Evolutionary conservation across 2,888 invertebrate species (phyloP), one percentile per base, ranked within the genome.

Genomic region (Lapara coniferarum): DNA sequence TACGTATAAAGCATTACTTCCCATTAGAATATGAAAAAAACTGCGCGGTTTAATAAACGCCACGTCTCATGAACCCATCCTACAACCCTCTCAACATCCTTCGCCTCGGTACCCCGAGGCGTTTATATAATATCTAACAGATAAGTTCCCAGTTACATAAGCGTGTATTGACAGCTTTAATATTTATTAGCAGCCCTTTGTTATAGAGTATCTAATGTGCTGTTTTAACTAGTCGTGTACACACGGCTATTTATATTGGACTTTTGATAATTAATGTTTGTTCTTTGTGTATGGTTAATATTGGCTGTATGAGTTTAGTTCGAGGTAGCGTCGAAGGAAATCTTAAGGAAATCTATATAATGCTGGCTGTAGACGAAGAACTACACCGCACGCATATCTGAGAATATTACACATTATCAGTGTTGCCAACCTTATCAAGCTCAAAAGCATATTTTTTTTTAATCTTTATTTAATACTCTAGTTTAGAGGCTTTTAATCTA

Each of bases 81-180:
- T 81, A 67, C 51, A 76, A 10, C 13, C 63, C 16, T 73, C 81
- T 69, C 78, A 76, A 82, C 55, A 72, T 75, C 80, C 79, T 87
- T 79, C 92, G 91, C 91, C 80, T 89, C 81, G 77, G 83, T 84
- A 79, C 87, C 93, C 91, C 81, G 84, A 78, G 92, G 93, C 93
- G 91, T 87, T 89, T 92, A 92, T 90, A 92, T 90, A 90, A 90
- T 89, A 92, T 91, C 92, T 88, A 82, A 73, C 76, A 92, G 93
- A 93, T 93, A 93, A 91, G 86, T 91, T 89, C 78, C 76, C 73
- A 74, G 75, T 76, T 88, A 86, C 88, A 83, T 87, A 87, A 79
- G 81, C 81, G 74, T 87, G 88, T 92, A 93, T 93, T 93, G 93
- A 93, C 93, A 92, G 89, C 83, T 78, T 84, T 86, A 89, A 92